These are phyloP conservation scores for Limnephilus auricula DNA, from an alignment of 2,888 invertebrate genomes.

Conservation along the genomic window DNA sequence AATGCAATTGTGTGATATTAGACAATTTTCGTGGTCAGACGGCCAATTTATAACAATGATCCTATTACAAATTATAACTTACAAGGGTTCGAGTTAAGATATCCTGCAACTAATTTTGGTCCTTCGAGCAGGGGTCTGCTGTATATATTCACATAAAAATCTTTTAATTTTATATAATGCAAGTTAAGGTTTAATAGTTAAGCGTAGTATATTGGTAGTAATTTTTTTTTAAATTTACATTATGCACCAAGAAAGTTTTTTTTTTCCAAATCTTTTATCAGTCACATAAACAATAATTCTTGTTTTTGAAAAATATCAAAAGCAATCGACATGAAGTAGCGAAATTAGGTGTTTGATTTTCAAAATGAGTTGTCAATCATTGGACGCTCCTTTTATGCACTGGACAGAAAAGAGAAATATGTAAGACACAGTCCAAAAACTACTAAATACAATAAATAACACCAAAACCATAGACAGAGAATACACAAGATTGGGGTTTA, in stretches of 20 bases:
- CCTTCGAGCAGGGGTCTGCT: background rate
- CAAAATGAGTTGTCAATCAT: conserved; percentile 37
- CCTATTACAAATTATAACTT: background rate
- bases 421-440: conserved; percentile 30
- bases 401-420: conserved; percentile 52
- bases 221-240: background rate
- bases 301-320: background rate
- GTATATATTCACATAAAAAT: background rate
- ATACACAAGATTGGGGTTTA: background rate
- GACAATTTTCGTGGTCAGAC: background rate
- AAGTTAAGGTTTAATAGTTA: background rate
- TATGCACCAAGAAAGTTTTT: background rate
- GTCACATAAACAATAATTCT: conserved; percentile 6
- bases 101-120: background rate
- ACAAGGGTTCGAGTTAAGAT: background rate
- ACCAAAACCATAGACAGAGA: background rate
- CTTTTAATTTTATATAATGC: background rate
- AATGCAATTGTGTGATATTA: background rate
- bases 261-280: background rate
- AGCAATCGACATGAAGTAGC: conserved; percentile 5
- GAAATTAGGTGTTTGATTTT: conserved; percentile 27
- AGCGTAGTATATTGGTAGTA: background rate
- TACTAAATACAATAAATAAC: conserved; percentile 18
- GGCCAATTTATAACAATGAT: background rate
- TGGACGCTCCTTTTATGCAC: conserved; percentile 54